Conservation (phyloP, 2,888 invertebrate species). For the Gastrophysa polygoni region DNA sequence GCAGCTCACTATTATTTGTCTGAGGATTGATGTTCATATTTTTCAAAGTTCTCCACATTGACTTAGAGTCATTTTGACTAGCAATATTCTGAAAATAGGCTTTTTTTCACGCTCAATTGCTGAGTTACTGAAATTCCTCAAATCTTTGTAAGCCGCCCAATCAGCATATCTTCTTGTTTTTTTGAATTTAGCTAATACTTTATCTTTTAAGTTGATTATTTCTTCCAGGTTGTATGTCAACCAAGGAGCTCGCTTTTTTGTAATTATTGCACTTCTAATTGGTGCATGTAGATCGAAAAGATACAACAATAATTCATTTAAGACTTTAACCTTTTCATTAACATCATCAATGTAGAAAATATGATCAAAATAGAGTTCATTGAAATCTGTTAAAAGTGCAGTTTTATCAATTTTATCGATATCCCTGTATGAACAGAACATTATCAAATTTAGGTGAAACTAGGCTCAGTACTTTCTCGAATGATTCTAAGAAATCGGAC, state of each 20-base stretch:
- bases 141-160: not conserved
- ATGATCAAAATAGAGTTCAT: not conserved
- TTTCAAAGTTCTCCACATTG: not conserved
- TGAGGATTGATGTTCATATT: not conserved
- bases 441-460: not conserved
- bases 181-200: not conserved
- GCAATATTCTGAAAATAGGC: not conserved
- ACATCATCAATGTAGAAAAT: not conserved
- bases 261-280: no score
- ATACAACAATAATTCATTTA: not conserved
- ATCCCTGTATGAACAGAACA: not conserved
- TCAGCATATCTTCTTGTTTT: not conserved
- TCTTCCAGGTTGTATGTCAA: not conserved
- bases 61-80: not conserved
- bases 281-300: not conserved
- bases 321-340: not conserved
- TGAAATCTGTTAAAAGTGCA: not conserved
- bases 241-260: no score
- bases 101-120: not conserved
- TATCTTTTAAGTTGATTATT: not conserved
- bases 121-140: not conserved
- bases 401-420: not conserved
- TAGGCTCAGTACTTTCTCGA: not conserved
- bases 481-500: not conserved
- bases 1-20: not conserved